Evolutionary conservation across 1,140 invertebrate species (phyloP), one percentile per base, ranked within the genome.

Genomic region (Chelonus insularis): DNA sequence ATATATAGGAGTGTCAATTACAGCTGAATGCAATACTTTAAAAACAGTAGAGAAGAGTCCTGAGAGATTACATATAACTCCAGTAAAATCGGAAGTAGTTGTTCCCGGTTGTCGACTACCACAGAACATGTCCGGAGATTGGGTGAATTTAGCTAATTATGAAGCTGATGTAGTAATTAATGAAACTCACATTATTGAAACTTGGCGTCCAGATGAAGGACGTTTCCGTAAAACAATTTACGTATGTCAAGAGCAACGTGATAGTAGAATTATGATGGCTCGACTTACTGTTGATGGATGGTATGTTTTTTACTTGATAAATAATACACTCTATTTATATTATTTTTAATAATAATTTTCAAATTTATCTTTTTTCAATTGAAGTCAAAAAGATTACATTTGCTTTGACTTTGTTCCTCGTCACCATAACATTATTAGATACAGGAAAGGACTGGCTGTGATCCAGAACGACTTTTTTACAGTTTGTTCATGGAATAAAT

Each of bases 111-210:
- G 96, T 75, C 88, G 92, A 36, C 78, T 98, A 47, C 95, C 96
- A 0, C 89, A 95, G 78, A 97, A 97, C 77, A 96, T 97, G 76
- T 90, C 88, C 1, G 96, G 96, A 7, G 86, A 91, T 32, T 99
- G 96, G 96, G 95, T 98, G 16, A 98, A 98, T 68, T 97, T 96
- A 0, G 95, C 95, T 0, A 96, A 97, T 73, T 92, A 96, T 63
- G 94, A 98, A 79, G 94, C 95, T 1, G 93, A 97, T 79, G 90
- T 97, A 1, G 85, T 86, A 11, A 96, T 99, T 41, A 98, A 98
- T 79, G 91, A 95, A 69, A 98, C 97, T 0, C 95, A 98, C 72
- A 96, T 99, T 32, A 90, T 96, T 72, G 94, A 97, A 84, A 94
- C 93, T 14, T 95, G 90, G 80, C 92, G 94, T 80, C 95, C 96